Evolutionary conservation across 2,888 invertebrate genomes (phyloP).

Genomic region (Mamestra brassicae): DNA sequence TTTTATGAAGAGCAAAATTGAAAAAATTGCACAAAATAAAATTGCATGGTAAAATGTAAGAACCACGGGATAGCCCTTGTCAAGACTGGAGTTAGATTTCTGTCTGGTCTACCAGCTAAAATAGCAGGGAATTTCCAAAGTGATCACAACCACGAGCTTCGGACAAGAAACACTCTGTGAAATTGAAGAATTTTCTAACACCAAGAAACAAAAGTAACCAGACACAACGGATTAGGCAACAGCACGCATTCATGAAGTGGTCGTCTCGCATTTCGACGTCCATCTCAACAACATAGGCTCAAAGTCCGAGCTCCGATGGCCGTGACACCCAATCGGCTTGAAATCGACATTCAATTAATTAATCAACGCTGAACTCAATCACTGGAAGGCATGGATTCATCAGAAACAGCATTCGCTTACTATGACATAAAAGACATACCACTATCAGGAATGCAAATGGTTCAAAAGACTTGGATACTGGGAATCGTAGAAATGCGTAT

Average conservation of each 20-base stretch:
- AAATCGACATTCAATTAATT: conserved; percentile 15
- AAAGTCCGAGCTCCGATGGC: not conserved
- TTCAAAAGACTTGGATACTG: not conserved
- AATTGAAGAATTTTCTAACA: no score
- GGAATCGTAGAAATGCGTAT: not conserved
- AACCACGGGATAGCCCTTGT: no score
- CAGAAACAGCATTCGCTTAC: not conserved
- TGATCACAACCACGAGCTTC: no score
- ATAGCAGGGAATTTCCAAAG: no score
- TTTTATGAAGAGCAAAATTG: no score
- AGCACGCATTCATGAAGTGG: not conserved
- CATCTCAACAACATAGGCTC: not conserved
- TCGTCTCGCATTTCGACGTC: conserved; percentile 1
- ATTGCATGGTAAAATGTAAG: no score
- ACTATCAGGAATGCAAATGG: not conserved
- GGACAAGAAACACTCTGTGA: no score
- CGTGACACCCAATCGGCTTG: not conserved
- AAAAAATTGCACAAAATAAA: no score
- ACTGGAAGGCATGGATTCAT: not conserved
- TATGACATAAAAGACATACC: not conserved
- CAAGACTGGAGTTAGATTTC: no score
- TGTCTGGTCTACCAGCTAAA: no score
- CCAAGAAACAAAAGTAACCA: no score
- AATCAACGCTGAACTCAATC: not conserved
- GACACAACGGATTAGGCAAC: no score